phyloP scores from a whole-genome alignment of 2,888 invertebrate genomes.

The Cheilosia urbana region DNA sequence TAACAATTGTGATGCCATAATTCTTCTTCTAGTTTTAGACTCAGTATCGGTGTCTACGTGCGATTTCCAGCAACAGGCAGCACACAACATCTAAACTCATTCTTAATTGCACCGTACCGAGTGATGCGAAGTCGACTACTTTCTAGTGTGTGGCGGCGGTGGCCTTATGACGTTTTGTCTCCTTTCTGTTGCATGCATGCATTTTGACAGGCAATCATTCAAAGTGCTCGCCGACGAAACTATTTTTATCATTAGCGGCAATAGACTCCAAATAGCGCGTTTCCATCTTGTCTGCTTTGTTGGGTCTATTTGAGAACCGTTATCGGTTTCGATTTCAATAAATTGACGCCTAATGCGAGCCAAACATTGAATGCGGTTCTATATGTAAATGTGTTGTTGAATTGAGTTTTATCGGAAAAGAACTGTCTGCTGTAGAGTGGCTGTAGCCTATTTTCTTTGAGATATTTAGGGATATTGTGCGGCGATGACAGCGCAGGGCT shows the following conservation, averaged over 20 bases:
- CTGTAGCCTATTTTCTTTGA: slow-evolving; percentile 10
- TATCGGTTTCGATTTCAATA: slow-evolving; percentile 70
- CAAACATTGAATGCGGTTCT: slow-evolving; percentile 44
- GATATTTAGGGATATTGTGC: slow-evolving; percentile 33
- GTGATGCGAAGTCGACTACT: background rate
- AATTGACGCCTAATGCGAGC: slow-evolving; percentile 53
- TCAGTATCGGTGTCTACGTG: slow-evolving; percentile 10
- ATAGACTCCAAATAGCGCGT: slow-evolving; percentile 25
- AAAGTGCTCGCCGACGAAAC: slow-evolving; percentile 29
- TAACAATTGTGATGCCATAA: slow-evolving; percentile 32
- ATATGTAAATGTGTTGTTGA: slow-evolving; percentile 67
- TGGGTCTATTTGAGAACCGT: slow-evolving; percentile 32
- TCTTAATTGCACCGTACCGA: slow-evolving; percentile 32
- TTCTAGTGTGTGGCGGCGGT: slow-evolving; percentile 1
- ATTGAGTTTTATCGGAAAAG: slow-evolving; percentile 57
- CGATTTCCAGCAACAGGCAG: slow-evolving; percentile 28
- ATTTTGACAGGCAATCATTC: slow-evolving; percentile 17
- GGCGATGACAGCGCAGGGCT: slow-evolving; percentile 10
- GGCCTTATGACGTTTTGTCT: background rate
- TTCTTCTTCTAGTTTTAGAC: slow-evolving; percentile 6
- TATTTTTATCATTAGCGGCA: slow-evolving; percentile 29
- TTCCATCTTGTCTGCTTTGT: slow-evolving; percentile 26
- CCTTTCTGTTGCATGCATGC: slow-evolving; percentile 2
- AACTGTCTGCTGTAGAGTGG: slow-evolving; percentile 51
- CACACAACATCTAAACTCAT: slow-evolving; percentile 25